A percentile compares a stretch with the other conserved stretches of the same genome.
phyloP scores from a whole-genome alignment of 92 coral and sea anemone species.

The Siderastrea siderea region DNA sequence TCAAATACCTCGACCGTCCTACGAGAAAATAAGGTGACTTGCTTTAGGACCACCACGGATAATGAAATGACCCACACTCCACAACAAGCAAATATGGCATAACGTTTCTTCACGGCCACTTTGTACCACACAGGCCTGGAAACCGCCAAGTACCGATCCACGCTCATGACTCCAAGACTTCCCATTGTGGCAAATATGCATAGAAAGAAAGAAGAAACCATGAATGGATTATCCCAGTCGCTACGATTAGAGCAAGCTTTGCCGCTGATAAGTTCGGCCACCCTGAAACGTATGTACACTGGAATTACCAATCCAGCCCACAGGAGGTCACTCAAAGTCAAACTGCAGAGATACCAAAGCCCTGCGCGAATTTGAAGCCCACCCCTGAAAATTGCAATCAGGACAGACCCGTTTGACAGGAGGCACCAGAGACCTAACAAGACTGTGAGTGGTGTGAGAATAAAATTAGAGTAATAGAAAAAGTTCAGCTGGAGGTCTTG shows the following conservation, averaged over 20 bases:
- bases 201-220: slow-evolving; percentile 33
- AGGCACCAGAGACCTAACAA: slow-evolving; percentile 46
- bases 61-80: slow-evolving; percentile 15
- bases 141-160: slow-evolving; percentile 43
- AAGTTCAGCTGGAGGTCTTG: slow-evolving; percentile 4
- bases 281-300: slow-evolving; percentile 11
- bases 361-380: slow-evolving; percentile 23
- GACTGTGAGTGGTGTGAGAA: slow-evolving; percentile 10
- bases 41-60: slow-evolving; percentile 14
- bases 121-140: slow-evolving; percentile 41
- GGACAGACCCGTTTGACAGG: slow-evolving; percentile 47
- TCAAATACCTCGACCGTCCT: slow-evolving; percentile 14
- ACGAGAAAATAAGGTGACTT: neutral
- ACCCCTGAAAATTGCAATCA: slow-evolving; percentile 15
- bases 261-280: slow-evolving; percentile 17
- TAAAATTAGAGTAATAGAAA: slow-evolving; percentile 31
- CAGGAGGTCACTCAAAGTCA: slow-evolving; percentile 36
- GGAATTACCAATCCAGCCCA: slow-evolving; percentile 42
- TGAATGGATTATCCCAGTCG: slow-evolving; percentile 36
- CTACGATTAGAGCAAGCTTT: slow-evolving; percentile 26
- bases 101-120: neutral
- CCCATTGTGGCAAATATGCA: slow-evolving; percentile 33
- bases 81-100: slow-evolving; percentile 1
- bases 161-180: slow-evolving; percentile 35
- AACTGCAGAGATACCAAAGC: slow-evolving; percentile 26